Base-by-base conservation (phyloP, 2,797 vertebrate species). In the Hydrocynus forskahlii region DNA sequence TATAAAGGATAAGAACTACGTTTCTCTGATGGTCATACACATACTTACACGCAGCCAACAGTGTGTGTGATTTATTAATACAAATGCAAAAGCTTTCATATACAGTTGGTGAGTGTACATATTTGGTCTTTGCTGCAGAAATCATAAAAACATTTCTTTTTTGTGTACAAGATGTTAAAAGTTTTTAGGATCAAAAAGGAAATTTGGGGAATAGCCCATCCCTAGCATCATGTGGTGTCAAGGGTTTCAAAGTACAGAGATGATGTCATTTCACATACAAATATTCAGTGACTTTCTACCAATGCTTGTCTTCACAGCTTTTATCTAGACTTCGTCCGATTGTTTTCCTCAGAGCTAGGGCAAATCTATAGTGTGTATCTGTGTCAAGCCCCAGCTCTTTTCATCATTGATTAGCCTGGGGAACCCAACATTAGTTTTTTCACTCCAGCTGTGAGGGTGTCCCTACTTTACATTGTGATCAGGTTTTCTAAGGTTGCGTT, bases 401-500 rank as follows among this genome's bases (percentile, higher is more conserved):
- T 40, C 7, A 40, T 43, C 10, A 9, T 67, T 67, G 64, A 67
- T 67, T 19, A 43, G 38, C 38, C 35, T 40, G 38, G 17, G 5
- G 16, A 38, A 21, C 7, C 4, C 14, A 64, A 1, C 2, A 9
- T 40, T 40, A 14, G 29, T 17, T 64, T 64, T 40, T 35, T 64
- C 25, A 64, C 62, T 64, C 17, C 25, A 1, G 4, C 13, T 35
- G 35, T 13, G 3, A 40, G 66, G 19, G 35, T 68, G 40, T 68
- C 66, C 66, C 40, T 45, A 40, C 38, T 21, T 68, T 40, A 68
- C 66, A 68, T 7, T 68, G 19, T 40, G n/a, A 52, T 78, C 25
- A 12, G 52, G 43, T 78, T 82, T 38, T 45, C 52, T 9, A 67
- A 81, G n/a, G 64, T 43, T 74, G 40, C 17, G 16, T 40, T 75